Evolutionary conservation across 2,888 invertebrate genomes (phyloP).

Genomic region (Eupithecia inturbata): DNA sequence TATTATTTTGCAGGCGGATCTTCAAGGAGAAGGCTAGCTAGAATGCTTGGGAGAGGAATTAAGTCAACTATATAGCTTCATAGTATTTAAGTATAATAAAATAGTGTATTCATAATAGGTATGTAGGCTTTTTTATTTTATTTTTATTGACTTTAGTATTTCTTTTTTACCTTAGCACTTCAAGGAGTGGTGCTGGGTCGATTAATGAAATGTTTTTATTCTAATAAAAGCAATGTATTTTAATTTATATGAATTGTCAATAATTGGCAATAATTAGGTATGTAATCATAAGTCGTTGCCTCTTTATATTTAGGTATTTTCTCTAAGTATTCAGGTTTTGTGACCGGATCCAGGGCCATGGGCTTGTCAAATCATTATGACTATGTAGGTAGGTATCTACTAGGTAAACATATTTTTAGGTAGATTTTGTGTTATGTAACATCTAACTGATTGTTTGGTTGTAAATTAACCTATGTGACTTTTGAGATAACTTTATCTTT

Average conservation of each 20-base stretch:
- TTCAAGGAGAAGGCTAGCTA: background rate
- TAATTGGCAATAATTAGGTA: too few relatives aligned
- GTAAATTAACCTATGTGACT: slow-evolving; percentile 48
- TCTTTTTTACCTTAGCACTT: too few relatives aligned
- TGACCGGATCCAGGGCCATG: background rate
- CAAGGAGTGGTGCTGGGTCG: too few relatives aligned
- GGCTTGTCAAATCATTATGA: background rate
- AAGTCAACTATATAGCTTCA: background rate
- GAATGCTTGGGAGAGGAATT: background rate
- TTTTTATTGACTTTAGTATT: too few relatives aligned
- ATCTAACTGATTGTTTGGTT: slow-evolving; percentile 34
- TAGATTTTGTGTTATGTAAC: background rate
- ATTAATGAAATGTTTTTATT: too few relatives aligned
- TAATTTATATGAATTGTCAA: too few relatives aligned
- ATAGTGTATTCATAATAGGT: too few relatives aligned
- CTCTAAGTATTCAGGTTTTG: background rate
- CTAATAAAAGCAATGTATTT: too few relatives aligned
- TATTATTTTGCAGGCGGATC: background rate
- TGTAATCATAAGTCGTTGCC: too few relatives aligned
- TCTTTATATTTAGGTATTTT: background rate
- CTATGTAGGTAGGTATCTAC: background rate
- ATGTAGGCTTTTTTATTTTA: too few relatives aligned
- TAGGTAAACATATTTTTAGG: background rate
- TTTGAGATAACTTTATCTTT: slow-evolving; percentile 45
- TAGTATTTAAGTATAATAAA: too few relatives aligned